Evolutionary conservation across 2,888 invertebrate genomes (phyloP), one percentile per base, ranked within the genome.

Genomic region (Hirtodrosophila alboralis): DNA sequence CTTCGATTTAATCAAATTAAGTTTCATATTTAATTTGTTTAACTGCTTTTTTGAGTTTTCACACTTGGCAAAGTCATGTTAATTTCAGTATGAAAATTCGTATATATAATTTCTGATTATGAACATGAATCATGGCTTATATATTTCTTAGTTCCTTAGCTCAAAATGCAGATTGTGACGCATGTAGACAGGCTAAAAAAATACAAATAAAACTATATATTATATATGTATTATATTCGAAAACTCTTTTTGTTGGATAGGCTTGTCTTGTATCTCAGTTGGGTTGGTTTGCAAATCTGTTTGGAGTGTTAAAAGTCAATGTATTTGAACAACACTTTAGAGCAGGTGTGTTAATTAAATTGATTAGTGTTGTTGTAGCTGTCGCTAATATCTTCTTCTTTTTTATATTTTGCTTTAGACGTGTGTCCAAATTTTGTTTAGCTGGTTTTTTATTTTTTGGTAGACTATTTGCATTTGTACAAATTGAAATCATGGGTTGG

Each of bases 401-500:
- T 28, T 49, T 30, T 16, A 18, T 16, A 8, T 21, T 21, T 21
- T 21, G 3, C 5, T 23, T 6, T 2, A 23, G 8, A 49, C 13
- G 43, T 13, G 34, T 43, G 30, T 37, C 28, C 41, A 45, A 27
- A 44, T 18, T 52, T n/a, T n/a, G n/a, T n/a, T n/a, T n/a, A n/a
- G n/a, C n/a, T n/a, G n/a, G n/a, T n/a, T n/a, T n/a, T n/a, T 53
- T 18, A 18, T 0, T 5, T 2, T 3, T 18, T 18, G 18, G 18
- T 14, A 13, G 34, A 40, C 34, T 70, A 60, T 38, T 70, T 63
- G 48, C 61, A 45, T 41, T 41, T 27, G 48, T 30, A 30, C 44
- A 78, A 79, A 83, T 83, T 76, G 53, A 79, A 79, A 68, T 71
- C 79, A 83, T 79, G 77, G 56, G 61, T 76, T 63, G 30, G 18